These are phyloP conservation scores for Disparrhopalites patrizii DNA, from an alignment of 2,888 invertebrate genomes.

Conservation along the genomic window DNA sequence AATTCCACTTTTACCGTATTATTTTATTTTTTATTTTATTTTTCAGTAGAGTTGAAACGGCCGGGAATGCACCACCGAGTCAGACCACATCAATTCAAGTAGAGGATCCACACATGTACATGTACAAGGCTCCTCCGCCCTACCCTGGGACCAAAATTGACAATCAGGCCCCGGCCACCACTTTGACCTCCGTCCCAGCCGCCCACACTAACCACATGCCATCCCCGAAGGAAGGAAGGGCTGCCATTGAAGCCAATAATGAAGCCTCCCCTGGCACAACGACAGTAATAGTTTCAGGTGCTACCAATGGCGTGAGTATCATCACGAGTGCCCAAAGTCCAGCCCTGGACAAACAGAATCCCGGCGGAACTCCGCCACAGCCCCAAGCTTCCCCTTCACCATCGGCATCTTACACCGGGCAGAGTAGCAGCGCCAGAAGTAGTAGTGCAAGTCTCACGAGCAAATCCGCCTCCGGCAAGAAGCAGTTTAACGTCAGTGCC, in stretches of 20 bases:
- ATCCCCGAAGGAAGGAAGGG: neutral
- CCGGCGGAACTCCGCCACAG: neutral
- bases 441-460: neutral
- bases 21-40: neutral
- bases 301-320: neutral
- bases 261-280: neutral
- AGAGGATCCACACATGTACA: conserved; percentile 60
- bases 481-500: conserved; percentile 13
- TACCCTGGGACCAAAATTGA: conserved; percentile 65
- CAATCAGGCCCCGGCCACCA: neutral
- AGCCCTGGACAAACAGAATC: no score
- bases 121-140: conserved; percentile 79
- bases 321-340: no score
- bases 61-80: neutral
- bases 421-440: conserved; percentile 7
- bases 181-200: neutral
- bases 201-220: neutral
- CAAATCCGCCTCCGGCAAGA: neutral
- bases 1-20: neutral
- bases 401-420: neutral
- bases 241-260: no score
- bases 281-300: neutral
- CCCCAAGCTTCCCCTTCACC: conserved; percentile 2
- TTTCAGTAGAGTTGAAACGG: neutral
- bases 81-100: conserved; percentile 53